Percentiles rank a stretch among this genome's conserved stretches.
phyloP scores from a whole-genome alignment of 2,113 vertebrate species.

The Cettia cetti region DNA sequence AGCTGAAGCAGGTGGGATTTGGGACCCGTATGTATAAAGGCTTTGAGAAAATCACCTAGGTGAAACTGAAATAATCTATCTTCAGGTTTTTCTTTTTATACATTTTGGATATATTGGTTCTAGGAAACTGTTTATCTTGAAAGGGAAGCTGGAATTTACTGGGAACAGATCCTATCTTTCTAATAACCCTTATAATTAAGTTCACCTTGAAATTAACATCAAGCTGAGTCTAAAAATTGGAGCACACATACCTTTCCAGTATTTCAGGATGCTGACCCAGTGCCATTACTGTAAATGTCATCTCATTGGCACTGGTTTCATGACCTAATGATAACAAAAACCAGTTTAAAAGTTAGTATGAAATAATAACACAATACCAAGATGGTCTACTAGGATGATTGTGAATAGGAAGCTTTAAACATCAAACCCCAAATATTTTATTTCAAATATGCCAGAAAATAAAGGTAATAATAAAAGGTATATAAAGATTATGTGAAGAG shows the following conservation, averaged over 20 bases:
- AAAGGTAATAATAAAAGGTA: background rate
- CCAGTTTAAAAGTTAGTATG: background rate
- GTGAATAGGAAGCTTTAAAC: background rate
- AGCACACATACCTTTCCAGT: slow-evolving; percentile 71
- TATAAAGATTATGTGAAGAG: fast-evolving
- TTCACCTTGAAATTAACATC: background rate
- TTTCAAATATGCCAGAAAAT: background rate
- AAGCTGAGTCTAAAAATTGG: background rate
- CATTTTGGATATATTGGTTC: background rate
- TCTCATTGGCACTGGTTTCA: slow-evolving; percentile 88
- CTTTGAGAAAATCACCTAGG: background rate
- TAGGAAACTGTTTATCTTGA: background rate
- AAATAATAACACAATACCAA: background rate
- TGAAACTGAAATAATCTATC: background rate
- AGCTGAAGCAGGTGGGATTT: background rate
- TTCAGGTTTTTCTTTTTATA: background rate
- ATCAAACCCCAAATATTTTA: fast-evolving
- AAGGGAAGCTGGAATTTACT: background rate
- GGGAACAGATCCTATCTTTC: background rate
- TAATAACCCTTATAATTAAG: background rate
- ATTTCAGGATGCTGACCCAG: slow-evolving; percentile 85
- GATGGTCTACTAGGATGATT: background rate
- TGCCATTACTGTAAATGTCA: slow-evolving; percentile 88
- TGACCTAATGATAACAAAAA: slow-evolving; percentile 74
- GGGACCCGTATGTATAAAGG: background rate